phyloP scores from a whole-genome alignment of 2,113 vertebrate genomes.

The Cinclus mexicanus region DNA sequence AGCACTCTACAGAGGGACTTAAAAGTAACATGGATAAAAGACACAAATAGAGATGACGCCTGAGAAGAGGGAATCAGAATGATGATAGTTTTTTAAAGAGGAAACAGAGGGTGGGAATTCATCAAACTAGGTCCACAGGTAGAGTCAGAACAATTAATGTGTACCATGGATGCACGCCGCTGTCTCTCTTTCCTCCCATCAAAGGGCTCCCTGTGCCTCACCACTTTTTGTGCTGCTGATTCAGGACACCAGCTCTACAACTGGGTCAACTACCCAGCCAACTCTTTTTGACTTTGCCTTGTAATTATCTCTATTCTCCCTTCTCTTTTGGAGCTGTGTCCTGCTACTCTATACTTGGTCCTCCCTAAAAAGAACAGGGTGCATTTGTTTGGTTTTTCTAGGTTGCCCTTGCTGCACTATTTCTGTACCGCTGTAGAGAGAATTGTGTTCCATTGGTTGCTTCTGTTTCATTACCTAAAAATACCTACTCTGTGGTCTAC shows the following conservation, averaged over 20 bases:
- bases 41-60: neutral
- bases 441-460: neutral
- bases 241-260: neutral
- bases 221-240: neutral
- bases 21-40: neutral
- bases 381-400: neutral
- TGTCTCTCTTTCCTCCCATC: neutral
- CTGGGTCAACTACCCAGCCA: neutral
- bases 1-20: neutral
- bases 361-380: fast-evolving
- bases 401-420: fast-evolving
- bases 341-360: neutral
- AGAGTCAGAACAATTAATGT: neutral
- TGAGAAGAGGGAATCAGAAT: neutral
- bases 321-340: neutral
- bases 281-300: neutral
- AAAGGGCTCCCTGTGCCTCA: neutral
- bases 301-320: neutral
- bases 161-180: neutral
- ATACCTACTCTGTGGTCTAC: neutral
- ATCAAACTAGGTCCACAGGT: neutral
- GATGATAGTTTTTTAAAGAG: neutral
- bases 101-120: neutral
- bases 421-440: neutral
- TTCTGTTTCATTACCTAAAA: neutral